These are phyloP conservation scores for Cydia strobilella DNA, from an alignment of 1,140 invertebrate species.

Conservation along the genomic window DNA sequence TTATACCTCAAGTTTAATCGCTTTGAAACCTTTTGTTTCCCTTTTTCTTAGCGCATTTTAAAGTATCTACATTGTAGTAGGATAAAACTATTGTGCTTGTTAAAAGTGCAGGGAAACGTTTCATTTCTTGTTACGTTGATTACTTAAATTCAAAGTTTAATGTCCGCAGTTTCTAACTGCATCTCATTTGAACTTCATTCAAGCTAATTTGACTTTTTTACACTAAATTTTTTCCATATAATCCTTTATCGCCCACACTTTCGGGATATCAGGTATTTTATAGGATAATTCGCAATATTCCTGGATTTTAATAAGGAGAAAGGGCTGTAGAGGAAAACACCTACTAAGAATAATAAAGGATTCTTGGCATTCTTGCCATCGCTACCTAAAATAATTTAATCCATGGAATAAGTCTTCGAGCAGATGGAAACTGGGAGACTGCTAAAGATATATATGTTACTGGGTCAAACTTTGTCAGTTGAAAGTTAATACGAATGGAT, in stretches of 20 bases:
- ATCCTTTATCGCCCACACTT: not conserved
- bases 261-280: not conserved
- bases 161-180: not conserved
- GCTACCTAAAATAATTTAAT: no score
- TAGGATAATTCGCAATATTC: no score
- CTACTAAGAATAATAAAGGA: no score
- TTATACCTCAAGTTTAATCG: not conserved
- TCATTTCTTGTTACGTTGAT: not conserved
- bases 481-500: no score
- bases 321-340: no score
- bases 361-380: no score
- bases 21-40: conserved; percentile 1
- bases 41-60: not conserved
- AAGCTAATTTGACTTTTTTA: not conserved
- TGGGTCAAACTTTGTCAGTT: no score
- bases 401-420: no score
- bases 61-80: not conserved
- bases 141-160: not conserved
- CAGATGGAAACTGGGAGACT: no score
- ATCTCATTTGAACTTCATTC: not conserved
- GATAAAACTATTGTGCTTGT: not conserved
- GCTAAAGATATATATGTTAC: no score
- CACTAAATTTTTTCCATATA: not conserved
- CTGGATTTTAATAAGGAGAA: no score
- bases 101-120: no score